Evolutionary conservation across 2,113 vertebrate genomes (phyloP).

Genomic region (Calidris pugnax): DNA sequence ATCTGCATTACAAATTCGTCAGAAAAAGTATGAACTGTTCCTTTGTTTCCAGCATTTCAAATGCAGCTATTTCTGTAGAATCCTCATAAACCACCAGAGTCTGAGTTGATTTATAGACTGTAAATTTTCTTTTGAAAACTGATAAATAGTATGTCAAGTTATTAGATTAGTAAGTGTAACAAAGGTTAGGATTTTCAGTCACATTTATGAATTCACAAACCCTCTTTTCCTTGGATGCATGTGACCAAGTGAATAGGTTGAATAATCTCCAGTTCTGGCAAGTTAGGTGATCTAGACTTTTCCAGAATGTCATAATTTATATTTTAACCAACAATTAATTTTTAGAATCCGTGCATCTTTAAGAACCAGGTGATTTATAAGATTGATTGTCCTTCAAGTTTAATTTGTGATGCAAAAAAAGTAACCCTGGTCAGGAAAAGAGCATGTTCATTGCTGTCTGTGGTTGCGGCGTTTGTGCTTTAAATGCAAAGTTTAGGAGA

Average conservation of each 20-base stretch:
- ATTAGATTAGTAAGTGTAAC: background rate
- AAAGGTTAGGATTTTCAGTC: background rate
- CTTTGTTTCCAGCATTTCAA: conserved; percentile 27
- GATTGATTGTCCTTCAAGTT: background rate
- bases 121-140: background rate
- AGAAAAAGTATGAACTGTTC: background rate
- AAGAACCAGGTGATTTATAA: background rate
- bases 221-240: background rate
- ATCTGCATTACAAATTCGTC: background rate
- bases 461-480: background rate
- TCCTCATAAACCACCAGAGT: background rate
- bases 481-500: background rate
- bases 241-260: background rate
- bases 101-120: background rate
- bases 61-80: background rate
- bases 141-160: background rate
- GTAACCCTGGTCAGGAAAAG: background rate
- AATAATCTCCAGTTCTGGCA: background rate
- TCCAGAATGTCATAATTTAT: background rate
- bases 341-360: background rate
- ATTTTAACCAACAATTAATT: background rate
- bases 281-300: background rate
- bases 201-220: background rate
- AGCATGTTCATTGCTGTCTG: background rate
- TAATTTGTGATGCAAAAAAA: background rate